Conservation (phyloP, 1,140 invertebrate genomes). For the Zaprionus vittiger region DNA sequence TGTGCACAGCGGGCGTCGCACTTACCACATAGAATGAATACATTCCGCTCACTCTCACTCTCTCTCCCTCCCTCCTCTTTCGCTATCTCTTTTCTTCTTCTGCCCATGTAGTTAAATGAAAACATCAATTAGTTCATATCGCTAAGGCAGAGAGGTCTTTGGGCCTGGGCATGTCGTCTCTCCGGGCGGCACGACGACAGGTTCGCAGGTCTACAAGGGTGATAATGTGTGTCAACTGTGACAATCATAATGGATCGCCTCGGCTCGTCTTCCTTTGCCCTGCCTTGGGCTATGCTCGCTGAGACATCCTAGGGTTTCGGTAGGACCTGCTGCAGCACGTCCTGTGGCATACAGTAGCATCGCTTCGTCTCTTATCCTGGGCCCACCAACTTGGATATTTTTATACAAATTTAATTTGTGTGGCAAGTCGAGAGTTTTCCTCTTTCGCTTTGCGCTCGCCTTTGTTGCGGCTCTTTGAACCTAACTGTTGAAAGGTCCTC, state of each 20-base stretch:
- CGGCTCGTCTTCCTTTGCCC: constrained; percentile 19
- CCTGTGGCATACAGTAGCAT: constrained; percentile 67
- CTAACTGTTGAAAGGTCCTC: constrained; percentile 72
- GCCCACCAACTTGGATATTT: constrained; percentile 80
- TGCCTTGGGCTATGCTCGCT: too few species aligned
- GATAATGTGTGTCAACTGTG: constrained; percentile 80
- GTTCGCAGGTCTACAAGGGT: constrained; percentile 61
- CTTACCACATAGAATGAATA: constrained; percentile 82
- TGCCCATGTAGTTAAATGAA: constrained; percentile 62
- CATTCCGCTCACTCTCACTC: constrained; percentile 32
- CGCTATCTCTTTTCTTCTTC: neutral
- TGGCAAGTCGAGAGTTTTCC: constrained; percentile 51
- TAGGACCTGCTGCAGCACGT: constrained; percentile 29
- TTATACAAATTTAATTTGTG: constrained; percentile 79
- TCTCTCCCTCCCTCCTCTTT: neutral
- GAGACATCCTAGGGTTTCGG: constrained; percentile 8
- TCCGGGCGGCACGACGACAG: constrained; percentile 51
- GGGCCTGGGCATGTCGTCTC: constrained; percentile 24
- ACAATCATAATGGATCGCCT: constrained; percentile 80
- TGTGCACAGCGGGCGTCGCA: constrained; percentile 83
- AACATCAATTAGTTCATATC: constrained; percentile 80
- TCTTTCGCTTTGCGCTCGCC: neutral
- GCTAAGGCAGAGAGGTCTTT: constrained; percentile 15
- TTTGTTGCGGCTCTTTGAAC: constrained; percentile 62
- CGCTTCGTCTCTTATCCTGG: constrained; percentile 28